Conservation (phyloP, 2,797 vertebrate genomes). For the Borostomias antarcticus region DNA sequence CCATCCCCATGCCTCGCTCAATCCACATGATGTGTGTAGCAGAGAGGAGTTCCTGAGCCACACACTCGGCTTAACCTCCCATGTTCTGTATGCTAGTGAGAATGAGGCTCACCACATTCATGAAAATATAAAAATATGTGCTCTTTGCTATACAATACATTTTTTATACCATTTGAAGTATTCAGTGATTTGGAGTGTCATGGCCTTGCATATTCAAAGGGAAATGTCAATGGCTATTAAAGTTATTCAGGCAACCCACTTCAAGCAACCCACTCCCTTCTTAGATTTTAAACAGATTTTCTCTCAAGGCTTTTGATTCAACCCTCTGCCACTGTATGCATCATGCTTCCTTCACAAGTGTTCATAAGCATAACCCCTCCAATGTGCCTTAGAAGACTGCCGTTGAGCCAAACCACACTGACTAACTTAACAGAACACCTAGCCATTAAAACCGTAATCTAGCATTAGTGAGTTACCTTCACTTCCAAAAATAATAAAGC, state of each 20-base stretch:
- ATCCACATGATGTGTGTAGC: constrained; percentile 57
- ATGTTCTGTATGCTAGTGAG: neutral
- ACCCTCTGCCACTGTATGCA: neutral
- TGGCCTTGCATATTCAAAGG: neutral
- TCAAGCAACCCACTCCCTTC: neutral
- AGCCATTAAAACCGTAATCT: no score
- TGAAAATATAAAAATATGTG: no score
- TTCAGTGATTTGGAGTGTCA: neutral
- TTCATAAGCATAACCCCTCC: no score
- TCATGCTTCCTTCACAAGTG: neutral
- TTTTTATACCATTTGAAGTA: neutral
- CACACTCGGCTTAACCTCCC: neutral
- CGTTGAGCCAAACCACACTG: no score
- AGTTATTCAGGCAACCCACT: neutral
- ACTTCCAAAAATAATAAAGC: neutral
- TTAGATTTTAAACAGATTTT: neutral
- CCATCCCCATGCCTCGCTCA: constrained; percentile 51
- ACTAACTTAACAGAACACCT: no score
- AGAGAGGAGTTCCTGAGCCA: constrained; percentile 28
- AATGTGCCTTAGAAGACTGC: no score
- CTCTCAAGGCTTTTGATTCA: neutral
- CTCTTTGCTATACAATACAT: no score
- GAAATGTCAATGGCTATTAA: neutral
- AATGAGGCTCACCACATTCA: no score
- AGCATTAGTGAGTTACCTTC: no score